phyloP scores from a whole-genome alignment of 2,888 invertebrate genomes.

The Altica lythri region DNA sequence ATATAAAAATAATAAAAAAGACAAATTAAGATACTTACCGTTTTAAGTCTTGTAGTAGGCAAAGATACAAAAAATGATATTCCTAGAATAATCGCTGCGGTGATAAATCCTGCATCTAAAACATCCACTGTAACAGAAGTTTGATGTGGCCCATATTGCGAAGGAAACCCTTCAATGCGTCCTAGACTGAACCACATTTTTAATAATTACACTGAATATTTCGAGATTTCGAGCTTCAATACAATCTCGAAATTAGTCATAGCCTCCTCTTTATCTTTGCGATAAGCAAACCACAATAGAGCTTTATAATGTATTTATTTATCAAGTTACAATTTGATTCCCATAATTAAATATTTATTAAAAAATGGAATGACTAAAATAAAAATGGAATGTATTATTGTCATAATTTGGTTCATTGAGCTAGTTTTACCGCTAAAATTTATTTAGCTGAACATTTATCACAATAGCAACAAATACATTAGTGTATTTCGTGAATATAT shows the following conservation, averaged over 20 bases:
- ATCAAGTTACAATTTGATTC: slow-evolving; percentile 4
- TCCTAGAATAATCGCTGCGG: slow-evolving; percentile 54
- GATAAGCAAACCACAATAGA: slow-evolving; percentile 29
- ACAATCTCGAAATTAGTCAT: slow-evolving; percentile 9
- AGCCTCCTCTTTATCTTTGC: slow-evolving; percentile 22
- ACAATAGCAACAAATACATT: slow-evolving; percentile 33
- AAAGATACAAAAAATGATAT: slow-evolving; percentile 53
- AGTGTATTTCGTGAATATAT: too few species aligned
- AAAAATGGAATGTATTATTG: slow-evolving; percentile 34
- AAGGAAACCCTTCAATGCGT: slow-evolving; percentile 55
- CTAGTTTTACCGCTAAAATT: slow-evolving; percentile 26
- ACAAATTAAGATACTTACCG: slow-evolving; percentile 47
- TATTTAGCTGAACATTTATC: slow-evolving; percentile 32
- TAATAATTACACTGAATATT: neutral
- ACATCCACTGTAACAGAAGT: slow-evolving; percentile 58
- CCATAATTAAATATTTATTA: too few species aligned
- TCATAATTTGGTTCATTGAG: slow-evolving; percentile 33
- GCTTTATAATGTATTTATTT: slow-evolving; percentile 2
- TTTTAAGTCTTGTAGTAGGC: slow-evolving; percentile 45
- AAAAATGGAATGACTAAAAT: too few species aligned
- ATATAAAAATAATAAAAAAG: too few species aligned
- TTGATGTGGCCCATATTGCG: slow-evolving; percentile 52
- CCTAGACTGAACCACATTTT: slow-evolving; percentile 51
- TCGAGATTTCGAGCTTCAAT: too few species aligned
- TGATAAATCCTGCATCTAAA: slow-evolving; percentile 56